Conservation (phyloP, 2,113 vertebrate genomes). For the Thamnophis sirtalis region DNA sequence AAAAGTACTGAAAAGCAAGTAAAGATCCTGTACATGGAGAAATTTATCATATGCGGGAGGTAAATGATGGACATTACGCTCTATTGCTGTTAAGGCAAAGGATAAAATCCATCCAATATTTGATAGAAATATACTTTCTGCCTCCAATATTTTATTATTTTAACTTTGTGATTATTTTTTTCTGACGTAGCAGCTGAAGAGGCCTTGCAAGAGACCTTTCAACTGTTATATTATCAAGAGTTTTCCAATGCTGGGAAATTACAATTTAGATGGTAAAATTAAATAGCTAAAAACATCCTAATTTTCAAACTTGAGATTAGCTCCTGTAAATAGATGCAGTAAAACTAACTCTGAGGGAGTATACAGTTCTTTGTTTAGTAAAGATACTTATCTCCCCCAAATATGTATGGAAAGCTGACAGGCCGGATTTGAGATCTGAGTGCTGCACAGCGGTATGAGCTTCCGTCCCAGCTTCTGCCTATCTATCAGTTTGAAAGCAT, state of each 20-base stretch:
- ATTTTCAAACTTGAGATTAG: background rate
- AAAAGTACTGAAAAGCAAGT: background rate
- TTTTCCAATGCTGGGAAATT: background rate
- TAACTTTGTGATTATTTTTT: background rate
- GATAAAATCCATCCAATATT: background rate
- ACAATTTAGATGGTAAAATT: background rate
- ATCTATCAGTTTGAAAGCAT: background rate
- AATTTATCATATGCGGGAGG: background rate
- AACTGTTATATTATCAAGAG: background rate
- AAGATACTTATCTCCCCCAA: background rate
- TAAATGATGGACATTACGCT: background rate
- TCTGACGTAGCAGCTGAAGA: background rate
- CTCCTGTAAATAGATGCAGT: background rate
- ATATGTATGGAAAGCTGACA: background rate
- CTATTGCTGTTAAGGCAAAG: background rate
- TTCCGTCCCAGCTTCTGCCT: background rate
- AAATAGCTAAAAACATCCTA: background rate
- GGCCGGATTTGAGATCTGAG: background rate
- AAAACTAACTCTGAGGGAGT: background rate
- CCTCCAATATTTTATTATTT: background rate
- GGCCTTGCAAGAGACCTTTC: background rate
- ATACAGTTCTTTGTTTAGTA: background rate
- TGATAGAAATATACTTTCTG: background rate
- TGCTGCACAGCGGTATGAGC: accelerated
- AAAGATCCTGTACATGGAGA: background rate